Percentiles rank a stretch among this genome's conserved stretches.
These are phyloP conservation scores for Parambassis ranga DNA, from an alignment of 2,797 vertebrate species.

Conservation along the genomic window DNA sequence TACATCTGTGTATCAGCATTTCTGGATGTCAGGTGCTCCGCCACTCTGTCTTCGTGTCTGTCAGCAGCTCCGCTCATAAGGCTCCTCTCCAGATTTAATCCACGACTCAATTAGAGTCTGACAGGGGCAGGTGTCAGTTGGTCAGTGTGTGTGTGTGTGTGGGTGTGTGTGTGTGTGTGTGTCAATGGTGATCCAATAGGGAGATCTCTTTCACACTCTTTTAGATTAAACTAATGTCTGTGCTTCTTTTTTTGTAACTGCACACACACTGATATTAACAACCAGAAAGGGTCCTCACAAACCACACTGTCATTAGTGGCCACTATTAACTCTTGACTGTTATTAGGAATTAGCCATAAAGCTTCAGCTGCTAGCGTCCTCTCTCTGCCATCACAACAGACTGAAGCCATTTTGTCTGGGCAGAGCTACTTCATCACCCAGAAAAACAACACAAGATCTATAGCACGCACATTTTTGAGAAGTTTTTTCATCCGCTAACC, in stretches of 20 bases:
- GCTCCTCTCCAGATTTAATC: constrained; percentile 11
- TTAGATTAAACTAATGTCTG: no score
- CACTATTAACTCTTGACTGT: background rate
- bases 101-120: constrained; percentile 47
- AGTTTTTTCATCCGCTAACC: background rate
- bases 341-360: constrained; percentile 36
- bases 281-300: background rate
- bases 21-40: constrained; percentile 42
- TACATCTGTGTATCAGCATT: constrained; percentile 13
- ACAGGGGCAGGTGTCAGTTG: constrained; percentile 52
- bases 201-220: background rate
- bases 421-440: background rate
- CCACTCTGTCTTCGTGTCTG: constrained; percentile 44
- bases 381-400: background rate
- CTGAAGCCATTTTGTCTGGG: background rate
- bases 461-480: background rate
- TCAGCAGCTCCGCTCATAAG: constrained; percentile 40
- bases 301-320: constrained; percentile 1
- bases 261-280: background rate
- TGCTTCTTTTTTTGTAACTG: background rate
- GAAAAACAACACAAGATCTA: background rate
- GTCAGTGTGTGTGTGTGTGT: constrained; percentile 10
- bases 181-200: background rate
- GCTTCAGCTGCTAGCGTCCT: constrained; percentile 1
- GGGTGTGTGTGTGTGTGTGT: background rate